phyloP scores from a whole-genome alignment of 2,113 vertebrate species.

The Phoenicopterus ruber region DNA sequence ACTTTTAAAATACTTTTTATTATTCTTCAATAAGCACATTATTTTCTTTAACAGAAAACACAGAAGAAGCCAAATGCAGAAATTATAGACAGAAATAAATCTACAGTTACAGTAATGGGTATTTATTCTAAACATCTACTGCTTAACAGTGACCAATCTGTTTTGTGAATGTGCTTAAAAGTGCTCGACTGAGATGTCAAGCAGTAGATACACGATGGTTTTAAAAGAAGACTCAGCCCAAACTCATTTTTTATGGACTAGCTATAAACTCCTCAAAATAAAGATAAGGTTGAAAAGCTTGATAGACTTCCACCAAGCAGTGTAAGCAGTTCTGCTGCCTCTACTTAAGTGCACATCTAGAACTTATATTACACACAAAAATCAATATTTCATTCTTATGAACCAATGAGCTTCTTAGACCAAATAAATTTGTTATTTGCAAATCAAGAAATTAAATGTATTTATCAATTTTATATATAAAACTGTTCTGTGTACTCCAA shows the following conservation, averaged over 20 bases:
- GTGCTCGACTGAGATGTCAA: neutral
- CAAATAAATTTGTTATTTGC: slow-evolving; percentile 24
- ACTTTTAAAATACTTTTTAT: neutral
- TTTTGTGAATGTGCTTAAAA: neutral
- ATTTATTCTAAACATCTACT: neutral
- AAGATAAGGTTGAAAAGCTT: neutral
- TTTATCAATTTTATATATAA: slow-evolving; percentile 32
- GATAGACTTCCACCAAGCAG: neutral
- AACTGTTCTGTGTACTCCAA: neutral
- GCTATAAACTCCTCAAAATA: neutral
- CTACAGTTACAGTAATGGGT: neutral
- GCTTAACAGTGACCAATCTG: neutral
- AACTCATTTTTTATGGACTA: neutral
- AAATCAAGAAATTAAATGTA: slow-evolving; percentile 38
- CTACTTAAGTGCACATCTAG: neutral
- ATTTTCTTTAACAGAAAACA: neutral
- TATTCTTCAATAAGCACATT: neutral
- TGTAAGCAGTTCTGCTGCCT: neutral
- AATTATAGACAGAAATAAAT: slow-evolving; percentile 6
- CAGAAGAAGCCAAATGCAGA: neutral
- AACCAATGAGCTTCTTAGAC: neutral
- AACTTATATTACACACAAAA: neutral
- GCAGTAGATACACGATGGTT: neutral
- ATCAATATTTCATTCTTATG: slow-evolving; percentile 44
- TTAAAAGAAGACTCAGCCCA: neutral